phyloP scores from a whole-genome alignment of 2,888 invertebrate genomes.

The Hypercompe scribonia region DNA sequence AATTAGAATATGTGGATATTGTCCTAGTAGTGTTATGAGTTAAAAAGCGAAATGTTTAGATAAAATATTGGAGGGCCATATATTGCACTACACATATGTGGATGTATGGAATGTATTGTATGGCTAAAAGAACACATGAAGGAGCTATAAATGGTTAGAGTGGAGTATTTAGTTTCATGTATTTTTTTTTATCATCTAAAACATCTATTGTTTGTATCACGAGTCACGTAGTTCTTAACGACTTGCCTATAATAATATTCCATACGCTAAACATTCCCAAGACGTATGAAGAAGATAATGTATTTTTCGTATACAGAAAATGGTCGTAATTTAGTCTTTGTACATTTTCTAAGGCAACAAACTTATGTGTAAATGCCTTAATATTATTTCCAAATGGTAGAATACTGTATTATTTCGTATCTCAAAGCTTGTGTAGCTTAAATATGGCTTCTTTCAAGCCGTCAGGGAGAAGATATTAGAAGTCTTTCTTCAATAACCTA shows the following conservation, averaged over 20 bases:
- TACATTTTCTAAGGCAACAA: not conserved
- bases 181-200: not conserved
- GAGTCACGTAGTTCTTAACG: not conserved
- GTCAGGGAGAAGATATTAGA: not conserved
- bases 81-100: too few species aligned
- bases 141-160: too few species aligned
- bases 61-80: too few species aligned
- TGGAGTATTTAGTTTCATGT: too few species aligned
- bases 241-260: not conserved
- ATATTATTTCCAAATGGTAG: not conserved
- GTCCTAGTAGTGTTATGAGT: too few species aligned
- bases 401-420: not conserved
- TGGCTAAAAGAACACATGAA: too few species aligned
- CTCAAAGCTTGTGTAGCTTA: not conserved
- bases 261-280: too few species aligned
- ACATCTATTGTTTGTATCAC: not conserved
- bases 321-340: not conserved
- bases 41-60: too few species aligned
- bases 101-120: too few species aligned
- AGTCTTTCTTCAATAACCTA: conserved; percentile 24
- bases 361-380: too few species aligned
- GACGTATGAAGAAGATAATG: too few species aligned
- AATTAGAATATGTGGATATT: too few species aligned
- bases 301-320: not conserved
- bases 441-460: not conserved